Evolutionary conservation across 2,113 vertebrate species (phyloP).

Genomic region (Neofelis nebulosa): DNA sequence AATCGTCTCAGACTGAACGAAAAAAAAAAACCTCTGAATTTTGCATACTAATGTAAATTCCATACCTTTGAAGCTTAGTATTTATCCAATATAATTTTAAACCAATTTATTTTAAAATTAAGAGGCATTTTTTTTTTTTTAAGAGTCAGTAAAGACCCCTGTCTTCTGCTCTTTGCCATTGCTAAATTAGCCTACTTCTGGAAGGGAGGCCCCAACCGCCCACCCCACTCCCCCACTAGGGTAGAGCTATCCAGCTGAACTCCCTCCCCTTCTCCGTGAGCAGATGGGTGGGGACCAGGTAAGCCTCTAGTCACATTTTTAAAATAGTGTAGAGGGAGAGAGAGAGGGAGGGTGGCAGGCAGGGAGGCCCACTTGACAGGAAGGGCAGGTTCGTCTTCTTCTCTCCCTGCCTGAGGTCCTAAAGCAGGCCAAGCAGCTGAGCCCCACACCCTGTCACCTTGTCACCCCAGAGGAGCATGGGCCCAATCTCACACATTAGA

Average conservation of each 20-base stretch:
- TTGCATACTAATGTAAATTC: neutral
- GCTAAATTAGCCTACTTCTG: neutral
- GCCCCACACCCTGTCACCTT: neutral
- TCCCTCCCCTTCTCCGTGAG: neutral
- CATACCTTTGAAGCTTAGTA: neutral
- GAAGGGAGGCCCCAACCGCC: no score
- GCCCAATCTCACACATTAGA: neutral
- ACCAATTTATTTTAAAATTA: neutral
- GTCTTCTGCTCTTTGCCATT: neutral
- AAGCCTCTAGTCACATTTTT: slow-evolving; percentile 65
- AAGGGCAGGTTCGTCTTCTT: slow-evolving; percentile 71
- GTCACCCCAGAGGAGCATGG: neutral
- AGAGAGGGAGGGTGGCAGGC: neutral
- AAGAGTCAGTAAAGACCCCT: neutral
- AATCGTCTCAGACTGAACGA: neutral
- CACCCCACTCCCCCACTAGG: no score
- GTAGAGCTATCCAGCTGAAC: neutral
- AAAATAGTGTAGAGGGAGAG: slow-evolving; percentile 33
- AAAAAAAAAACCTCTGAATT: neutral
- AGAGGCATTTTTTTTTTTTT: neutral
- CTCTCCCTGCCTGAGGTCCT: neutral
- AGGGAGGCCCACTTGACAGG: slow-evolving; percentile 41
- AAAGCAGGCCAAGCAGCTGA: neutral
- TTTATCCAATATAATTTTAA: neutral
- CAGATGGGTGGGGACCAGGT: neutral